phyloP scores from a whole-genome alignment of 2,888 invertebrate genomes.

The Drosophila differens region DNA sequence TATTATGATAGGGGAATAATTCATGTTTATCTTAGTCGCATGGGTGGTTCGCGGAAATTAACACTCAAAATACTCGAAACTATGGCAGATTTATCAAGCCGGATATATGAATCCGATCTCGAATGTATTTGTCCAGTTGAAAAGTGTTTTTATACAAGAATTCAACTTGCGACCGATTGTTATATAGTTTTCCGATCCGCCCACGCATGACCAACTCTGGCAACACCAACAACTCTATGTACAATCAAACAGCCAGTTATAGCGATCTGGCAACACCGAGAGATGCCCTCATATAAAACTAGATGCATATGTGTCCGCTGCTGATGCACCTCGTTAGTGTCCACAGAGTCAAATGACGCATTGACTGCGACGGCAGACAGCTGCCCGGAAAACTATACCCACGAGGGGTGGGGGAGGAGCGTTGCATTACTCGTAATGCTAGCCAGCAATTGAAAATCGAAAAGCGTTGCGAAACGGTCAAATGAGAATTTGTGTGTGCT shows the following conservation, averaged over 20 bases:
- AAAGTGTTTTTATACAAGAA: too few species aligned
- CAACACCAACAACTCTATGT: too few species aligned
- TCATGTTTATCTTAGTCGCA: slow-evolving; percentile 28
- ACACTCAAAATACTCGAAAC: too few species aligned
- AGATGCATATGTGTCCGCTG: slow-evolving; percentile 13
- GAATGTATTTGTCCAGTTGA: too few species aligned
- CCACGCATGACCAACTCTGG: neutral
- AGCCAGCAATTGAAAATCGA: slow-evolving; percentile 65
- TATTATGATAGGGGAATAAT: slow-evolving; percentile 35
- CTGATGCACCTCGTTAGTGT: slow-evolving; percentile 38
- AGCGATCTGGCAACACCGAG: neutral
- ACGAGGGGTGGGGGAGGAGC: neutral
- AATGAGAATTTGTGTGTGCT: slow-evolving; percentile 65
- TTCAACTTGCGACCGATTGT: too few species aligned
- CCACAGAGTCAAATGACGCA: slow-evolving; percentile 24
- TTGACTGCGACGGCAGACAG: slow-evolving; percentile 44
- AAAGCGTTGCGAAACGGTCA: slow-evolving; percentile 71
- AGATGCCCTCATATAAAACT: neutral
- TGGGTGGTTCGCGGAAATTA: neutral
- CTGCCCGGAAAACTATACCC: neutral
- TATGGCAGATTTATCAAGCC: too few species aligned
- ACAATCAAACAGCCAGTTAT: neutral
- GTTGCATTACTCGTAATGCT: slow-evolving; percentile 8
- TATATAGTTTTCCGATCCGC: neutral
- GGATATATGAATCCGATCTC: too few species aligned